A percentile compares a stretch with the other conserved stretches of the same genome.
Evolutionary conservation across 2,113 vertebrate species (phyloP).

Genomic region (Dolichotis patagonum): DNA sequence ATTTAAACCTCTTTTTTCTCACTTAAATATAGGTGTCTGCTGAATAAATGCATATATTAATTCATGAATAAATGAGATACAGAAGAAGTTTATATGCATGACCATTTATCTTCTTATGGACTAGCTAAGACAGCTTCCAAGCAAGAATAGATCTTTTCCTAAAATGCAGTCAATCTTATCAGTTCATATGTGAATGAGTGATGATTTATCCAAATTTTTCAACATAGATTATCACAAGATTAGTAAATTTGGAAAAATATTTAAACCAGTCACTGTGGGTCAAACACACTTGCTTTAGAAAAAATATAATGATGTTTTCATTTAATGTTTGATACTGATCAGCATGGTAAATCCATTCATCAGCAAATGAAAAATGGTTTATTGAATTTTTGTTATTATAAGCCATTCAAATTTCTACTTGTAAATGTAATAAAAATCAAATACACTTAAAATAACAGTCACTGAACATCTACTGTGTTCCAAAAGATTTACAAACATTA

Average conservation of each 20-base stretch:
- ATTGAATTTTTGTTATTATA: not conserved
- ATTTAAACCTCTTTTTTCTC: not conserved
- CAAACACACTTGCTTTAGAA: not conserved
- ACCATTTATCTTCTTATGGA: not conserved
- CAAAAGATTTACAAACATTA: not conserved
- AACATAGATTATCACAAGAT: not conserved
- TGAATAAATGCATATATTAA: not conserved
- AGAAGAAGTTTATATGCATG: not conserved
- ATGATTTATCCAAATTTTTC: not conserved
- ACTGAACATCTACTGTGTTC: not conserved
- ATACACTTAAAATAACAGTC: not conserved
- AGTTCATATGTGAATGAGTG: not conserved
- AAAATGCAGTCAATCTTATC: not conserved
- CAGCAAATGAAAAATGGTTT: not conserved
- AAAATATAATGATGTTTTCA: not conserved
- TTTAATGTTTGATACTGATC: not conserved
- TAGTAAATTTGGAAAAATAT: not conserved
- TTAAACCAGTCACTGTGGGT: not conserved
- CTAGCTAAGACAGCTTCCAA: not conserved
- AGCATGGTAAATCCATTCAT: not conserved
- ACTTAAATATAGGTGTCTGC: not conserved
- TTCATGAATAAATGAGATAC: not conserved
- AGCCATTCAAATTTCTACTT: not conserved
- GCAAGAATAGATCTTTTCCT: not conserved
- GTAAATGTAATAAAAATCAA: constrained; percentile 17